Evolutionary conservation across 2,888 invertebrate genomes (phyloP), one percentile per base, ranked within the genome.

Genomic region (Tenthredo scrophulariae): DNA sequence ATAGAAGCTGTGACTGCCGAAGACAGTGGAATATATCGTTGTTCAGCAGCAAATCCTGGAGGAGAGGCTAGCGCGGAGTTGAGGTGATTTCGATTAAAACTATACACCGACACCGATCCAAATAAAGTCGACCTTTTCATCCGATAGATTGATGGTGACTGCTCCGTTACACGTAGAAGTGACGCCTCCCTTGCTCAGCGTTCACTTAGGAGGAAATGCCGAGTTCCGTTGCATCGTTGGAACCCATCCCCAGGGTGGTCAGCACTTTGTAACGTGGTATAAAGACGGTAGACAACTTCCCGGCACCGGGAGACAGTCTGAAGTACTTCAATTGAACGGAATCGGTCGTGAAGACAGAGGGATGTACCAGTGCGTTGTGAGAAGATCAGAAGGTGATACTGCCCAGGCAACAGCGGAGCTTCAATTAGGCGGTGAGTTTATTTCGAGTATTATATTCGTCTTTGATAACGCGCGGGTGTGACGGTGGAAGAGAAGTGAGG

Each of bases 321-420:
- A 96, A 89, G 94, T 95, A 58, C 91, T 96, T 84, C 94, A 96
- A 83, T 94, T 97, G 88, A 95, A 95, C 87, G 95, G 96, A 85
- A 96, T 97, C 67, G 96, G 95, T 62, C 94, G 96, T 84, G 96
- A 96, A 90, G 96, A 97, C 91, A 94, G 96, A 86, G 97, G 97
- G 88, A 96, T 97, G 96, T 97, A 97, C 92, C 97, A 97, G 91
- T 97, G 97, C 91, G 94, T 97, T 86, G 96, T 96, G 9, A 94
- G 96, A 86, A 94, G 96, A 87, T 95, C 96, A 50, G 96, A 96
- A 91, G 96, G 96, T 22, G 96, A 96, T 90, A 96, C 96, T 2
- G 96, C 96, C 40, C 97, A 97, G 91, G 97, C 96, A 10, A 95
- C 97, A 0, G 96, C 96, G 0, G 97, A 97, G 93, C 94, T 97